phyloP scores from a whole-genome alignment of 2,888 invertebrate species.

The Leptopilina drosophilae region DNA sequence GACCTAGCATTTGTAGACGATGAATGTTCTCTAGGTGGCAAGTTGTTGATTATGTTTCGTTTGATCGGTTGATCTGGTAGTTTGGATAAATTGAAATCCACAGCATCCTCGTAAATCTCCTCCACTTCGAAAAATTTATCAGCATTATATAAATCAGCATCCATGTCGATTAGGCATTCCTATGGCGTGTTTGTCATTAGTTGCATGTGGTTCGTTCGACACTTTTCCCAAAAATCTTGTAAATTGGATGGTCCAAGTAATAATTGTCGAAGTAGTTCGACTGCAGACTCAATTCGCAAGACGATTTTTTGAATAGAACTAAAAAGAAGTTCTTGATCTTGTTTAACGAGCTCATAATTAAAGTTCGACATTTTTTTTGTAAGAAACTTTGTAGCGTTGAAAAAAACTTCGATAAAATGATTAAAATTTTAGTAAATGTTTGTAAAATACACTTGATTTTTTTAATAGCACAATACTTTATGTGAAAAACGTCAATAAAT shows the following conservation, averaged over 20 bases:
- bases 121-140: not conserved
- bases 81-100: not conserved
- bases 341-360: not conserved
- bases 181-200: not conserved
- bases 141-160: not conserved
- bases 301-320: not conserved
- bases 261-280: not conserved
- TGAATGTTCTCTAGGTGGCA: not conserved
- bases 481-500: not conserved
- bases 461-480: not conserved
- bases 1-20: not conserved
- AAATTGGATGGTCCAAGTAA: not conserved
- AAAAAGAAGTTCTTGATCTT: not conserved
- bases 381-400: no score
- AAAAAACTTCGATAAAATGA: no score
- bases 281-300: not conserved
- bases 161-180: no score
- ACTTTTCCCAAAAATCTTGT: not conserved
- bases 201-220: not conserved
- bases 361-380: no score
- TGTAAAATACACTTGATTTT: no score
- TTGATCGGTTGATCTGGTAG: not conserved
- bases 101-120: constrained; percentile 23
- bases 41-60: not conserved
- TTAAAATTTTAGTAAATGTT: no score